These are phyloP conservation scores for Lagenorhynchus albirostris DNA, from an alignment of 2,113 vertebrate genomes.

Conservation along the genomic window DNA sequence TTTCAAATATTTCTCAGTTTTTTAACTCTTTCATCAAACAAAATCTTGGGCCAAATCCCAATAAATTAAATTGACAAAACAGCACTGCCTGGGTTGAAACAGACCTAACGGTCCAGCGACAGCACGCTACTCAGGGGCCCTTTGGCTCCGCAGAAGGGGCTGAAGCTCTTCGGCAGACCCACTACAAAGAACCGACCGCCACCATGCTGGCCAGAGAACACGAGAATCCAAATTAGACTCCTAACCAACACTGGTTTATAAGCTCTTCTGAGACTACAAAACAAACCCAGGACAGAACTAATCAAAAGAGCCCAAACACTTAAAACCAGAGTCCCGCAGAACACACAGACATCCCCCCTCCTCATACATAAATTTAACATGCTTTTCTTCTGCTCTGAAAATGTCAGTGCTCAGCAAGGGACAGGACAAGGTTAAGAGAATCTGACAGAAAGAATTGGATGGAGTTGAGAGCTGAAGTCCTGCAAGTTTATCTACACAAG, in stretches of 20 bases:
- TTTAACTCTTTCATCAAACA: not conserved
- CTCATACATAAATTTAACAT: conserved; percentile 77
- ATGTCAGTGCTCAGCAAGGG: conserved; percentile 78
- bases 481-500: conserved; percentile 79
- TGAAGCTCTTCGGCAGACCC: not conserved
- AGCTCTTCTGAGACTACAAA: conserved; percentile 67
- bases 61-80: not conserved
- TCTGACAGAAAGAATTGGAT: conserved; percentile 70
- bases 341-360: conserved; percentile 46
- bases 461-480: conserved; percentile 79
- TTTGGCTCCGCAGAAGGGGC: not conserved
- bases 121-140: fast-evolving
- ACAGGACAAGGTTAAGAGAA: conserved; percentile 81
- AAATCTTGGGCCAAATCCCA: not conserved
- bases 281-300: conserved; percentile 75
- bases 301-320: conserved; percentile 73
- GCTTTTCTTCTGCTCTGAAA: conserved; percentile 81
- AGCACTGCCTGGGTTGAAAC: not conserved
- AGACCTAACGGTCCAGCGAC: not conserved
- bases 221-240: not conserved
- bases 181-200: fast-evolving
- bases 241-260: conserved; percentile 10
- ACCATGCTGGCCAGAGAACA: not conserved
- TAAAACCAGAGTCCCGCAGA: conserved; percentile 15
- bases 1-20: not conserved